phyloP scores from a whole-genome alignment of 1,140 invertebrate species.

The Rhagoletis zephyria region DNA sequence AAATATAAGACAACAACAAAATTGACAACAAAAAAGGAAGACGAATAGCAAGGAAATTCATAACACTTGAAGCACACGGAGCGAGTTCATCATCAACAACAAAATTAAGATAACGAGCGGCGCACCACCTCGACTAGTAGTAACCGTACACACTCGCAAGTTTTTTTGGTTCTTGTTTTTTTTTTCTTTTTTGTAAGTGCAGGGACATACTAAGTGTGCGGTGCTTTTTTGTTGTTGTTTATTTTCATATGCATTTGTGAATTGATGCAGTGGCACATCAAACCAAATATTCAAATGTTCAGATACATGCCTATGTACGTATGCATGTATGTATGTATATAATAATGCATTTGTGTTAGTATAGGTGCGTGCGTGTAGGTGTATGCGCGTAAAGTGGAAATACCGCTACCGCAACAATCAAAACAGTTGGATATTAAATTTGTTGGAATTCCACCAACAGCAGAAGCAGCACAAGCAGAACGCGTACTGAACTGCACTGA shows the following conservation, averaged over 20 bases:
- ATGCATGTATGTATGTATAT: background rate
- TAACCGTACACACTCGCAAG: constrained; percentile 26
- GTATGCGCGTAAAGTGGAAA: constrained; percentile 24
- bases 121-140: background rate
- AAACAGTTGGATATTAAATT: constrained; percentile 48
- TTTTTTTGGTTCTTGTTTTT: background rate
- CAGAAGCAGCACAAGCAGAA: background rate
- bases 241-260: constrained; percentile 28
- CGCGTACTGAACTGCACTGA: constrained; percentile 7
- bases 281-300: constrained; percentile 45
- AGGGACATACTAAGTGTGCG: background rate
- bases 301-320: background rate
- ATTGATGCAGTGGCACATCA: constrained; percentile 6
- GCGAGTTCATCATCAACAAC: constrained; percentile 21
- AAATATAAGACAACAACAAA: background rate
- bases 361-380: background rate
- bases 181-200: constrained; percentile 7
- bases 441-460: constrained; percentile 17
- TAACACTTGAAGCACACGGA: constrained; percentile 43
- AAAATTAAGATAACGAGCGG: constrained; percentile 50
- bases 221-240: background rate
- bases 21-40: background rate
- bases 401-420: constrained; percentile 51
- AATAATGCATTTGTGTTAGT: background rate
- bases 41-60: constrained; percentile 19